Base-by-base conservation (phyloP, 2,888 invertebrate genomes). In the Pyrrhosoma nymphula region DNA sequence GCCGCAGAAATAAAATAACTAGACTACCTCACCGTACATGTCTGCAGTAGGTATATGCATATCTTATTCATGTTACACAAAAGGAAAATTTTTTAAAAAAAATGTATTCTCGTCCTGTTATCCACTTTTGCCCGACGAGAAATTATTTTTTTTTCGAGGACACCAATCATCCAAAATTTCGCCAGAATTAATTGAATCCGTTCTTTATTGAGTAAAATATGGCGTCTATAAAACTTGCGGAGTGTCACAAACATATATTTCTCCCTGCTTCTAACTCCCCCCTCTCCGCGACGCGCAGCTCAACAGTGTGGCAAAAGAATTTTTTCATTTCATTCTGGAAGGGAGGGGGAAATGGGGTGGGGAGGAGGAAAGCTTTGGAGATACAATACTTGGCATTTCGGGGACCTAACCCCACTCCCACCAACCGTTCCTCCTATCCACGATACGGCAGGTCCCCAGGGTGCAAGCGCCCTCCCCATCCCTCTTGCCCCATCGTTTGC, bases 171-270 rank as follows among this genome's bases (percentile, higher is more conserved):
- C 69, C 69, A 23, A 23, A 69, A 69, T 69, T 69, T 69, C 69
- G 26, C 69, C n/a, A 26, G 23, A 69, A 69, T 26, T 69, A 69
- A 69, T 69, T 69, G 26, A 69, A 69, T 69, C 69, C 69, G n/a
- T 23, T 69, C 69, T 69, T 69, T 69, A 69, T 69, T 69, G 26
- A 69, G 69, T 69, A 69, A 69, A 69, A 69, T 69, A 69, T 69
- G 69, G 69, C 69, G n/a, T 2, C 6, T 23, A n/a, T 23, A n/a
- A 69, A 69, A 69, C 69, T n/a, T n/a, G 26, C 26, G 26, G 10
- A 26, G 4, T 69, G 69, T 69, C 26, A 26, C 69, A 69, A n/a
- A 69, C 18, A n/a, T 69, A 1, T 69, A 69, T 26, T 69, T 69
- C 0, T n/a, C 69, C 69, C 4, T 20, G 23, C 26, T 69, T 69